Conservation (phyloP, 2,797 vertebrate genomes). For the Myotis planiceps region DNA sequence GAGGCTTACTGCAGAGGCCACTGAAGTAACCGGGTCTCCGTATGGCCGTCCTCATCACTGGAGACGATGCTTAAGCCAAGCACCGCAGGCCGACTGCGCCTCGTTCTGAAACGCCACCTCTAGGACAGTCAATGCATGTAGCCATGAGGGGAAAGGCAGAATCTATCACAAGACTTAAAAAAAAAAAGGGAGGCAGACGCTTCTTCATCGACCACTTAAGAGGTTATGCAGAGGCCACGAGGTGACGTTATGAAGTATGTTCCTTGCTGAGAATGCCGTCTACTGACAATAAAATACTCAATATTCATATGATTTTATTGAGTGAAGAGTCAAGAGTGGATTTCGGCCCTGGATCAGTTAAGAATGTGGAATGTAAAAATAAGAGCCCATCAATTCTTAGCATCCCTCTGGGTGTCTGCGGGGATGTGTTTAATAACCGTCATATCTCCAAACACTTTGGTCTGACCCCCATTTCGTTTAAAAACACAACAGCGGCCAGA, state of each 20-base stretch:
- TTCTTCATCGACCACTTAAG: background rate
- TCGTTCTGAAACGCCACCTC: background rate
- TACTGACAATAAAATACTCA: background rate
- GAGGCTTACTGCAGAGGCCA: background rate
- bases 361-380: background rate
- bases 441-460: background rate
- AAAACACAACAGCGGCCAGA: background rate
- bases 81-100: background rate
- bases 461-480: background rate
- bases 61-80: background rate
- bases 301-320: background rate
- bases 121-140: background rate
- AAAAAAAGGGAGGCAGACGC: background rate
- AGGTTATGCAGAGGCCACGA: background rate
- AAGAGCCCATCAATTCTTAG: conserved; percentile 6
- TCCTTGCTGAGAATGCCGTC: background rate
- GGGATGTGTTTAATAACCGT: conserved; percentile 19
- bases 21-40: background rate
- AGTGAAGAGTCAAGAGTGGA: background rate
- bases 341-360: background rate
- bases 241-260: background rate
- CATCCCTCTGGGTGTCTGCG: background rate
- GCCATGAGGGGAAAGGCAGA: background rate
- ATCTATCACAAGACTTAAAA: background rate
- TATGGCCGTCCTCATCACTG: background rate